Base-by-base conservation (phyloP, 2,888 invertebrate genomes). In the Pecten maximus region DNA sequence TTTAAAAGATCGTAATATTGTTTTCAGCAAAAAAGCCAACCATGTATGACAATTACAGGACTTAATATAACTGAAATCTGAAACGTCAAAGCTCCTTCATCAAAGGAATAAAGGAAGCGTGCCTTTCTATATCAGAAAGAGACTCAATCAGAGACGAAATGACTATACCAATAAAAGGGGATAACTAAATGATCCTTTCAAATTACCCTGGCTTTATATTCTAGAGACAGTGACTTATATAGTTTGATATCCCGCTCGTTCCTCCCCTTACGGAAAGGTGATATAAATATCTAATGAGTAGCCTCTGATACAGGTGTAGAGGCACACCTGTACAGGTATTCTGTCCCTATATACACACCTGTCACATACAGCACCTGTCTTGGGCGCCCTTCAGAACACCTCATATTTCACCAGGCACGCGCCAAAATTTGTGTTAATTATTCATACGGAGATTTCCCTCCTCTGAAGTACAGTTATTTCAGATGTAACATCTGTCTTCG, bases 381-480 rank as follows among this genome's bases (percentile, higher is more conserved):
- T 3, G 0, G 74, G 74, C 28, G 23, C 28, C 74, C 74, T 35
- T 10, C 35, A 28, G 10, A 12, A 35, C 74, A 74, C 4, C 74
- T 74, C 74, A 74, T 74, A 74, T 74, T 74, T 74, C 74, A 74
- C 0, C 74, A 19, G 8, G 74, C 74, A 74, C 74, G 74, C 74
- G 74, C 74, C 74, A 74, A 74, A 44, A 74, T 74, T 74, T 74
- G 35, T 35, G 8, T 74, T 35, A 74, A 74, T 74, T 74, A 74
- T 74, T 74, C 74, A 74, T 74, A 10, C 74, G 2, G 74, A 74
- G 74, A 74, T 74, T 74, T 74, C 35, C 35, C 35, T 35, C 28
- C 74, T 74, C 28, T 28, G 28, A 74, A 74, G 35, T 74, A 74
- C 74, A 74, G 74, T 74, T 74, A 74, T 35, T 74, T 35, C 0